phyloP scores from a whole-genome alignment of 2,888 invertebrate species.

The Horisme vitalbata region DNA sequence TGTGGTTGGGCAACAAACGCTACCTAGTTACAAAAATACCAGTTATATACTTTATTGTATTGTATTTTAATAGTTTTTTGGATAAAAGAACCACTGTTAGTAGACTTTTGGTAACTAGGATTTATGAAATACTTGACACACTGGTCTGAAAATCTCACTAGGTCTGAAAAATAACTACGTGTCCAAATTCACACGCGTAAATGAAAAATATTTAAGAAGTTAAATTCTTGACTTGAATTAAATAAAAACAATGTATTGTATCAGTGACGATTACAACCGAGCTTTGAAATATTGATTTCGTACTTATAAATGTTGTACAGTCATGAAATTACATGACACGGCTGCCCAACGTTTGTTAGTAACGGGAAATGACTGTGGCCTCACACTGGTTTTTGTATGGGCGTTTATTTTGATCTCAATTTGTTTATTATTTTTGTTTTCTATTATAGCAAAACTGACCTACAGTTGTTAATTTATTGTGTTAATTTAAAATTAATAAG shows the following conservation, averaged over 20 bases:
- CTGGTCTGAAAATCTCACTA: too few species aligned
- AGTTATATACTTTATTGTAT: too few species aligned
- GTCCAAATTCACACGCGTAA: background rate
- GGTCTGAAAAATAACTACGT: too few species aligned
- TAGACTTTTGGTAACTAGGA: too few species aligned
- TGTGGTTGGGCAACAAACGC: too few species aligned
- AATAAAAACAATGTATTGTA: conserved; percentile 4
- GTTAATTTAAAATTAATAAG: conserved; percentile 48
- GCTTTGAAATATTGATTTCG: conserved; percentile 4
- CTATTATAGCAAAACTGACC: conserved; percentile 41
- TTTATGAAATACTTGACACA: too few species aligned
- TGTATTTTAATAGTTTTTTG: too few species aligned
- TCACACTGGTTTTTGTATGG: conserved; percentile 66
- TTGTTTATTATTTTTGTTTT: conserved; percentile 45
- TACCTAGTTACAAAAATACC: too few species aligned
- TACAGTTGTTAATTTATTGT: conserved; percentile 54
- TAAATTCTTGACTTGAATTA: too few species aligned
- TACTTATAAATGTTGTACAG: conserved; percentile 1
- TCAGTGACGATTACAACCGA: conserved; percentile 8
- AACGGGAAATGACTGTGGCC: conserved; percentile 11
- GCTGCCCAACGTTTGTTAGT: conserved; percentile 2
- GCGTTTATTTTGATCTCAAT: conserved; percentile 69
- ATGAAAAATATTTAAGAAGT: background rate
- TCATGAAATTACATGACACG: too few species aligned
- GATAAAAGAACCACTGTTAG: too few species aligned